Evolutionary conservation across 2,113 vertebrate species (phyloP), one percentile per base, ranked within the genome.

Genomic region (Dendrocopos noguchii): DNA sequence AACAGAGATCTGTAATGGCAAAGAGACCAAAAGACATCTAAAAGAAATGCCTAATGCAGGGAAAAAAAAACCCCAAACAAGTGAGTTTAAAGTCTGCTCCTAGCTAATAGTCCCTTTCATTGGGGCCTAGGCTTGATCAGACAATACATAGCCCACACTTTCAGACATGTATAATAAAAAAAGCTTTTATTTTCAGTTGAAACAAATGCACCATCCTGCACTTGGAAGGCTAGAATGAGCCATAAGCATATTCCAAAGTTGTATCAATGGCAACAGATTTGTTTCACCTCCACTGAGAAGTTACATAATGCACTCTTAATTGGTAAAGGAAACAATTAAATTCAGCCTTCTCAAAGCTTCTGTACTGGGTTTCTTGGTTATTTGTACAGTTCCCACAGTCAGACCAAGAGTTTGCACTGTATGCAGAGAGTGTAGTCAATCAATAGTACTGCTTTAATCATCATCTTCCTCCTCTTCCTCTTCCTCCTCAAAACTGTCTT

Each of bases 401-500:
- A 97, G 94, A 97, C 95, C 87, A 96, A 95, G 77, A 73, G 88
- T 86, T 91, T 97, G 94, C 95, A 97, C 96, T 88, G 72, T 97
- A 92, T 96, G 96, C 93, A 96, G 96, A 90, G 71, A 88, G 8
- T 80, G 81, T 92, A 97, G 91, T 96, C 95, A 91, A 60, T 93
- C 90, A 84, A 92, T 5, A 95, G 90, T 29, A 88, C 27, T 93
- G 91, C 94, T 24, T 97, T 95, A 97, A 93, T 96, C 90, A 11
- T 96, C 95, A 20, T 99, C 98, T 92, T 98, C 98, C 22, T 98
- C 98, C 60, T 99, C 98, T 66, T 99, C 99, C 74, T 99, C 99
- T 2, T 99, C 99, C 13, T 99, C 99, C 34, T 99, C 99, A 92
- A 99, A 99, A 52, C 99, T 99, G 81, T 99, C 99, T 97, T 99